Conservation (phyloP, 2,888 invertebrate species). For the Synergus umbraculus region DNA sequence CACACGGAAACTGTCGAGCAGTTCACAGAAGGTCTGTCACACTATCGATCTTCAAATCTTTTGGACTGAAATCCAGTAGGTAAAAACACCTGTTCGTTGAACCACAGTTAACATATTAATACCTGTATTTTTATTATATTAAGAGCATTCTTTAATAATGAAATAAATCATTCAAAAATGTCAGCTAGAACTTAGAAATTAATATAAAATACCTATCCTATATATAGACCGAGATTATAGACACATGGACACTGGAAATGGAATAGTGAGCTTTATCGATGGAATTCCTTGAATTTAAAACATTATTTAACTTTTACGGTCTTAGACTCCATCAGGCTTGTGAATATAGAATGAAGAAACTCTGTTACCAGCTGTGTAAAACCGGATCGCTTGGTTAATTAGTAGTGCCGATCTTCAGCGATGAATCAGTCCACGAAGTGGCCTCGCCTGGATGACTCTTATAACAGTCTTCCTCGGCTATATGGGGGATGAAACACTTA, state of each 20-base stretch:
- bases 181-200: too few species aligned
- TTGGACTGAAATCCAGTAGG: too few species aligned
- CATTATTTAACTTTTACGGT: not conserved
- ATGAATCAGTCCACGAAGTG: slow-evolving; percentile 63
- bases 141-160: too few species aligned
- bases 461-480: slow-evolving; percentile 20
- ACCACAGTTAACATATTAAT: too few species aligned
- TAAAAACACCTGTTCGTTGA: not conserved
- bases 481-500: slow-evolving; percentile 39
- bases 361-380: slow-evolving; percentile 66
- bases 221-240: too few species aligned
- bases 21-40: slow-evolving; percentile 7
- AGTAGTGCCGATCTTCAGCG: slow-evolving; percentile 65
- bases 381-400: slow-evolving; percentile 70
- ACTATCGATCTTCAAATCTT: slow-evolving; percentile 7
- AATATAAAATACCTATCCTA: too few species aligned
- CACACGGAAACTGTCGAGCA: slow-evolving; percentile 2
- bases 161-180: too few species aligned
- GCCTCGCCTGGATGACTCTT: slow-evolving; percentile 27
- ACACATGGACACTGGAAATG: too few species aligned
- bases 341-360: slow-evolving; percentile 40
- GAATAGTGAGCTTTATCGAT: not conserved
- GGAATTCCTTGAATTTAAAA: slow-evolving; percentile 2
- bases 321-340: not conserved
- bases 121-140: too few species aligned